Base-by-base conservation (phyloP, 2,888 invertebrate species). In the Dynastes grantii region DNA sequence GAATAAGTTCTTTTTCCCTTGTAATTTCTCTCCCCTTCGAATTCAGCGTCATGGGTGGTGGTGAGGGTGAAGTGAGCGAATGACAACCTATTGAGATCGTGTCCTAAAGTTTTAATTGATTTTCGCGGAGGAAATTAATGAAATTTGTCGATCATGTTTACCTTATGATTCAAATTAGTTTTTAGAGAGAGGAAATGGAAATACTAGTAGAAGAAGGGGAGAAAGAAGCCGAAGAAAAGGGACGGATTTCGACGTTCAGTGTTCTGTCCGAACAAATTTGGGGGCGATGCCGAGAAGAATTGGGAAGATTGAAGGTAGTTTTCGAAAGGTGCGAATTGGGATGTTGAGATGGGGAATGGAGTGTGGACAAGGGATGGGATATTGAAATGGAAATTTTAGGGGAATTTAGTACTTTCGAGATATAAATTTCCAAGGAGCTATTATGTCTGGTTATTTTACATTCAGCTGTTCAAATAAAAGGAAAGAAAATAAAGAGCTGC, bases 61-160 rank as follows among this genome's bases (percentile, higher is more conserved):
- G 8, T 8, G 8, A 2, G 45, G 45, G 45, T 11, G 45, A 2
- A 8, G 8, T 11, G 8, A 8, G 8, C 55, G 55, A 22, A 16
- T 22, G 84, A 83, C 84, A 84, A 80, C 80, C 83, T 83, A 83
- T 84, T 82, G 84, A 83, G 81, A 79, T 81, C 73, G 11, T 11
- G n/a, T 51, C 11, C 68, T 16, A 82, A 85, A 85, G 82, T 85
- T 85, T 84, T 84, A 84, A 85, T 83, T 84, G 85, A 85, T 85
- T 85, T 68, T 82, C 80, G 73, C 75, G 80, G 78, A 80, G 78
- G 79, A 84, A 84, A 84, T 84, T 84, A 84, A 84, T 84, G 83
- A 83, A 83, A 82, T 84, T 84, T 83, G 82, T 82, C 81, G 79
- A 75, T 58, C 81, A 79, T 79, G 81, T 82, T 81, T 82, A 79